These are phyloP conservation scores for Apodemus speciosus DNA, from an alignment of 2,113 vertebrate species.

Conservation along the genomic window DNA sequence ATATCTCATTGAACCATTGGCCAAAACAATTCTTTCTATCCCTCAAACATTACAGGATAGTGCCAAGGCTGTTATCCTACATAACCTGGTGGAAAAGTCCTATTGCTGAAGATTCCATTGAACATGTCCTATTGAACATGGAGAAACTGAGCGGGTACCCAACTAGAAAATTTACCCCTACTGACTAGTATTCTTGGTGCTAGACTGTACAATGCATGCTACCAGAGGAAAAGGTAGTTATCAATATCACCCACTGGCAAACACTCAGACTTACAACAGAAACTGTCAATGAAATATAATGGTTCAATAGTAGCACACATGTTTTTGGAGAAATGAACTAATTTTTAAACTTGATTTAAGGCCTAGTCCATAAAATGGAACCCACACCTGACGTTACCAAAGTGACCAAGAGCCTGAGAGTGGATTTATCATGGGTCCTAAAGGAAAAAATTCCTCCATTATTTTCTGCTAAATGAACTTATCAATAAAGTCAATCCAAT, in stretches of 20 bases:
- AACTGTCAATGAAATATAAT: neutral
- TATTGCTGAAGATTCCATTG: neutral
- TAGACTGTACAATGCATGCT: neutral
- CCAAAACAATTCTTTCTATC: neutral
- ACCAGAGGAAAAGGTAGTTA: neutral
- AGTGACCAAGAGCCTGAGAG: neutral
- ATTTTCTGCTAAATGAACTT: neutral
- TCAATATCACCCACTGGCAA: neutral
- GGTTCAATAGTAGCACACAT: neutral
- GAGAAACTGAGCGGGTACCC: neutral
- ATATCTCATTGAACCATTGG: neutral
- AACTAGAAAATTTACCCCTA: neutral
- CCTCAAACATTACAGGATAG: neutral
- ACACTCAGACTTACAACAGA: neutral
- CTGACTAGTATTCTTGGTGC: neutral
- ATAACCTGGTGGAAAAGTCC: neutral
- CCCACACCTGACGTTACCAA: too few relatives aligned
- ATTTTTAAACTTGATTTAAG: neutral
- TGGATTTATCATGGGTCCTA: neutral
- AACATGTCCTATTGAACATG: neutral
- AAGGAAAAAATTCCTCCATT: neutral
- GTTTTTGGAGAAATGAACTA: neutral
- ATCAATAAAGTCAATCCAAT: neutral
- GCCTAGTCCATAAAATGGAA: neutral
- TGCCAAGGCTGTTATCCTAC: neutral